Base-by-base conservation (phyloP, 2,797 vertebrate species). In the Ptychobarbus kaznakovi region DNA sequence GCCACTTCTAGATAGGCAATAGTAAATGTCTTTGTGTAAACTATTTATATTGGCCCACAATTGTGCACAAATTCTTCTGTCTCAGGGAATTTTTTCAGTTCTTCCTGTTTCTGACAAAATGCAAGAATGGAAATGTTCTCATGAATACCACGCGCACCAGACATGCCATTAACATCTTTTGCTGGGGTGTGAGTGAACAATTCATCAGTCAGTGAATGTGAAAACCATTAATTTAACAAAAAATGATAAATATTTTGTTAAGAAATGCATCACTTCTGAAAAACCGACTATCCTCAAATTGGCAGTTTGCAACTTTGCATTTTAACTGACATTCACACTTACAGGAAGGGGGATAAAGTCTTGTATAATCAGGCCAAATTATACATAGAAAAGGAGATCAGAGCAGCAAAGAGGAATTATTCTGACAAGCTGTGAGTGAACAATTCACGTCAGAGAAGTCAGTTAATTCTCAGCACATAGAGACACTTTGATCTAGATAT, bases 11-110 rank as follows among this genome's bases (percentile, higher is more conserved):
- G 28, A 7, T 32, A 70, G 53, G 16, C 9, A 66, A 35, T 44
- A 38, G 51, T 38, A 25, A 74, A 6, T 69, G 20, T 61, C 66
- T 70, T 61, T 15, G 51, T 66, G 85, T 91, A 73, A 84, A 88
- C 74, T 68, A 66, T 87, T 88, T 86, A 87, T 82, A 61, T 83
- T 66, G 61, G 78, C 72, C 58, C 40, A 63, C 28, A 70, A 20
- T 44, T 76, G 3, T 72, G 25, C 4, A 73, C 16, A 80, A 80
- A 72, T 32, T 53, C 49, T 58, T 63, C 68, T 73, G 61, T 77
- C 25, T 81, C 11, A 13, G 73, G 6, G 18, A 63, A 73, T 16
- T 46, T 82, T 42, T 42, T 20, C n/a, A n/a, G 18, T 53, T 22
- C n/a, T 89, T 81, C 80, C n/a, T 12, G 32, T 88, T 66, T 65